These are phyloP conservation scores for Melanocharis versteri DNA, from an alignment of 2,113 vertebrate species.

Conservation along the genomic window DNA sequence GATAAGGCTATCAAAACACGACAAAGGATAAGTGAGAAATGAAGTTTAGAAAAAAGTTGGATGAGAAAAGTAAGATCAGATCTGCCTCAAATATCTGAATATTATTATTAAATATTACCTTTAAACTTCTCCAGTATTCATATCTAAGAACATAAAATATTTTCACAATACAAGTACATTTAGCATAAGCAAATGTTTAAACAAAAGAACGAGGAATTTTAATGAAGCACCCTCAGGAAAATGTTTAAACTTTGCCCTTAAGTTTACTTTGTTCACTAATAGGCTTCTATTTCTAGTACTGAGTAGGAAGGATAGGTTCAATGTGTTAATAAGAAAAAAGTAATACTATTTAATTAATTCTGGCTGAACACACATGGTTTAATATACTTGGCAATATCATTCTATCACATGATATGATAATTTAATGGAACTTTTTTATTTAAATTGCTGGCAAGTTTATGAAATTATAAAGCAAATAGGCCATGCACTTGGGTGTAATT, in stretches of 20 bases:
- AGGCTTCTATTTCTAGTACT: slow-evolving; percentile 78
- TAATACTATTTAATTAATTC: slow-evolving; percentile 89
- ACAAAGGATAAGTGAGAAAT: not conserved
- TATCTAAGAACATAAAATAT: slow-evolving; percentile 80
- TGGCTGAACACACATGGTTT: slow-evolving; percentile 85
- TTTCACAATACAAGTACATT: slow-evolving; percentile 80
- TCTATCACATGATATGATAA: slow-evolving; percentile 85
- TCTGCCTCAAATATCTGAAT: slow-evolving; percentile 42
- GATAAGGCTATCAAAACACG: not conserved
- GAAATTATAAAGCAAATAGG: slow-evolving; percentile 89
- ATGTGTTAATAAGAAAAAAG: slow-evolving; percentile 86
- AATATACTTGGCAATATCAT: slow-evolving; percentile 87
- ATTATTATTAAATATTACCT: slow-evolving; percentile 63
- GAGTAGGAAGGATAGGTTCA: slow-evolving; percentile 77
- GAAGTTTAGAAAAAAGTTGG: not conserved
- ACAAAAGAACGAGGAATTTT: slow-evolving; percentile 79
- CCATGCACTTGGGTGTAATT: slow-evolving; percentile 85
- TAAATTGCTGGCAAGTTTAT: slow-evolving; percentile 88
- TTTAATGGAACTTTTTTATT: slow-evolving; percentile 88
- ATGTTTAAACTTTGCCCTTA: slow-evolving; percentile 82
- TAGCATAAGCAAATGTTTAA: slow-evolving; percentile 83
- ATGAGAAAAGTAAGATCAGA: not conserved
- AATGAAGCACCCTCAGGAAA: slow-evolving; percentile 79
- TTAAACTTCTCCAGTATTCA: slow-evolving; percentile 70
- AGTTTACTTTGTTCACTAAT: slow-evolving; percentile 82